Base-by-base conservation (phyloP, 2,888 invertebrate species). In the Brassicogethes aeneus region DNA sequence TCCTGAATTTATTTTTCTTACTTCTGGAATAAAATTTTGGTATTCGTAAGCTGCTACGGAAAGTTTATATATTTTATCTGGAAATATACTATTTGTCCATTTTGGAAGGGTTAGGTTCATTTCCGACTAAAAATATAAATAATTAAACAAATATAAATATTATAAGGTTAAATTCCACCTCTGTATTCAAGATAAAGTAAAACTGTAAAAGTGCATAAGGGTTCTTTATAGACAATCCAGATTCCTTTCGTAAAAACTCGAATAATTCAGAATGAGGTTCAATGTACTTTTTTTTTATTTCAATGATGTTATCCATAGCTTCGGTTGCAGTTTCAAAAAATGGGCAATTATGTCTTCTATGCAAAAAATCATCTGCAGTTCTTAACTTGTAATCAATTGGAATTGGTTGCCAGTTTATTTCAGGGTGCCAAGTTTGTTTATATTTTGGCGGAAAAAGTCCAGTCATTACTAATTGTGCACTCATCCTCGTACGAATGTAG, bases 401-500 rank as follows among this genome's bases (percentile, higher is more conserved):
- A 44, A 93, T 80, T 0, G 94, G 94, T 56, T 87, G 85, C 94
- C 94, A 95, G 48, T 74, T 59, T 48, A 80, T 70, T 41, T 78
- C 71, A 0, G 70, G 62, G 54, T 79, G 76, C 82, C 82, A 84
- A 53, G 75, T 66, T 57, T 85, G 80, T 2, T 73, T 64, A 36
- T 71, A 71, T 0, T 68, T 61, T 0, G 84, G 83, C 2, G 82
- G 82, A 62, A 76, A 89, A 36, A 90, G 65, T 1, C 88, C 92
- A 1, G 90, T 87, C 30, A 90, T 70, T 44, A 91, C 73, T 17
- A 81, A 73, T 60, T 86, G 81, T 0, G 88, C 92, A 59, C 90
- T 92, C 84, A 88, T 86, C 52, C 90, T 69, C 57, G 90, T 90
- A 38, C 94, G 76, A 46, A 91, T 85, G 41, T 79, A 75, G 57